phyloP scores from a whole-genome alignment of 2,113 vertebrate genomes.

The Hiodon alosoides region DNA sequence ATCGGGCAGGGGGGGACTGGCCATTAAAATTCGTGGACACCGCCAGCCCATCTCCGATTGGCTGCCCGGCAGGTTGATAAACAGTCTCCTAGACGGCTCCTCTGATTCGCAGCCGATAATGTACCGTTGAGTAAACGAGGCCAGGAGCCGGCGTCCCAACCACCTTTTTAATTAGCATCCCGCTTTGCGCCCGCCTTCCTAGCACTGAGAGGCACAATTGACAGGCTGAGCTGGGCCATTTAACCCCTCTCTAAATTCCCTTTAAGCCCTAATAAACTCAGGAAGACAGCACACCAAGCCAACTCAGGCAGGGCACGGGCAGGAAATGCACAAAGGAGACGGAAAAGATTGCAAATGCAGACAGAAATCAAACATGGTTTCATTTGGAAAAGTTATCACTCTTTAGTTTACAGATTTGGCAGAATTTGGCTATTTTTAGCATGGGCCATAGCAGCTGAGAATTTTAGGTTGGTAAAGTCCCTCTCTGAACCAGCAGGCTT shows the following conservation, averaged over 20 bases:
- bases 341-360: not conserved
- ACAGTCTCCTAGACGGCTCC: slow-evolving; percentile 13
- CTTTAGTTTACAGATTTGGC: no score
- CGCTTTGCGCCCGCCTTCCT: not conserved
- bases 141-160: not conserved
- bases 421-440: not conserved
- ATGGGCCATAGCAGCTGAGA: not conserved
- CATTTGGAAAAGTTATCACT: no score
- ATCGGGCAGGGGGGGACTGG: no score
- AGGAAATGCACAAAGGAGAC: not conserved
- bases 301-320: not conserved
- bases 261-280: slow-evolving; percentile 12
- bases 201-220: slow-evolving; percentile 4
- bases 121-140: not conserved
- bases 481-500: slow-evolving; percentile 35
- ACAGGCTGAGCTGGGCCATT: slow-evolving; percentile 4
- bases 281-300: slow-evolving; percentile 8
- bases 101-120: not conserved
- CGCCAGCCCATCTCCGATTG: slow-evolving; percentile 14
- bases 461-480: slow-evolving; percentile 12
- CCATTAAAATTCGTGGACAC: slow-evolving; percentile 18
- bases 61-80: slow-evolving; percentile 23
- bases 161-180: slow-evolving; percentile 6
- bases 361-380: not conserved
- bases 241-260: slow-evolving; percentile 18